Base-by-base conservation (phyloP, 2,797 vertebrate genomes). In the Garrulus glandarius region DNA sequence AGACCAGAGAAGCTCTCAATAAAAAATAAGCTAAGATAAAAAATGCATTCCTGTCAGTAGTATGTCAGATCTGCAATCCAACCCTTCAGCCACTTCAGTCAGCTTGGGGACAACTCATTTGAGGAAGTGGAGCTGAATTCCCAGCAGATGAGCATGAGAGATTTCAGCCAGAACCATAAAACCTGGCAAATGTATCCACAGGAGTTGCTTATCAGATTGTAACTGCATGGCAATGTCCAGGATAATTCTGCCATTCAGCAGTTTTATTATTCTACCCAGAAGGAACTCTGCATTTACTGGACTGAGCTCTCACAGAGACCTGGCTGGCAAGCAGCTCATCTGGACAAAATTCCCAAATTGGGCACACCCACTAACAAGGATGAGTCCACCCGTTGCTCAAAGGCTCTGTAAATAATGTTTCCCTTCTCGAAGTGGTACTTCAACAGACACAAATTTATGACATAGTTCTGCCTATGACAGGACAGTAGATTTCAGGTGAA, bases 1-100 rank as follows among this genome's bases (percentile, higher is more conserved):
- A 80, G 44, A 47, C 3, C 22, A 63, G 32, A 77, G 57, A 89
- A 89, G 41, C 5, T 36, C 30, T 72, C 71, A 59, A 7, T n/a
- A 50, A 65, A 91, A 87, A 50, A 50, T n/a, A 76, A 72, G 26
- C 27, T 15, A 23, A 83, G 44, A 82, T 32, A 61, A 92, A 87
- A 49, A 64, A 59, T 11, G 9, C 17, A 34, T 76, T 91, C 26
- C 39, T 65, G 37, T 17, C 65, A 47, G 32, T 11, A 36, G 7
- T 34, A 26, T 4, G 5, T 57, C 34, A 65, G n/a, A n/a, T 60
- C 27, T 46, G 49, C 1, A 4, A 39, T 63, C 17, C 0, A 0
- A 47, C 34, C 47, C 22, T 85, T 85, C 36, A 32, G 36, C 20
- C 19, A 23, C 37, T 84, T 80, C 57, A 53, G 23, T 27, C 72